Percentiles rank a stretch among this genome's conserved stretches.
These are phyloP conservation scores for Cataglyphis rosenhaueri DNA, from an alignment of 2,888 invertebrate genomes.

Conservation along the genomic window DNA sequence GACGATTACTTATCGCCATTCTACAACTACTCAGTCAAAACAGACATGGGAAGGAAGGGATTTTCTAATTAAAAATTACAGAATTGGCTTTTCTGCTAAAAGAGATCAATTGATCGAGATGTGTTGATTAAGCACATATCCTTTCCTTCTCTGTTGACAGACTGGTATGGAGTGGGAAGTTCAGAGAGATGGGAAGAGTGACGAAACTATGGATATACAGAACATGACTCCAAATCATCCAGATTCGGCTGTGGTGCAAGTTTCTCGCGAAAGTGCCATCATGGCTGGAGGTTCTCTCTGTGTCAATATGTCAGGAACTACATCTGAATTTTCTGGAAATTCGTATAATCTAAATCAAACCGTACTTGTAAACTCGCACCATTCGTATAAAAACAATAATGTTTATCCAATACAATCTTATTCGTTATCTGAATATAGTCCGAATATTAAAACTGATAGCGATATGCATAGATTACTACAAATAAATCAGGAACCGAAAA, in stretches of 20 bases:
- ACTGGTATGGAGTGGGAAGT: conserved; percentile 86
- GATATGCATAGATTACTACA: conserved; percentile 55
- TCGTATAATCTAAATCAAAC: conserved; percentile 58
- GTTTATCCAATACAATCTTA: conserved; percentile 37
- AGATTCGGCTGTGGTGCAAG: conserved; percentile 77
- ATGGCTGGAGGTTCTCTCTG: conserved; percentile 79
- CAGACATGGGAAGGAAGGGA: conserved; percentile 86
- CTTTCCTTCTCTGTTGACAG: conserved; percentile 91
- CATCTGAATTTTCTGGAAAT: conserved; percentile 60
- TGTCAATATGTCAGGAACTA: conserved; percentile 75
- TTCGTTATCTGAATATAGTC: conserved; percentile 51
- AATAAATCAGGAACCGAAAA: conserved; percentile 75
- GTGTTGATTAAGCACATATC: conserved; percentile 85
- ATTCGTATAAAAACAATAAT: conserved; percentile 52
- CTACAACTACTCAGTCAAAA: conserved; percentile 71
- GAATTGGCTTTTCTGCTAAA: conserved; percentile 80
- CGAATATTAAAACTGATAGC: conserved; percentile 47
- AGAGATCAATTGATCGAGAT: conserved; percentile 74
- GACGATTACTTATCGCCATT: conserved; percentile 57
- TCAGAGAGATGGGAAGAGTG: conserved; percentile 85
- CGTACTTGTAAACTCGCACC: conserved; percentile 44
- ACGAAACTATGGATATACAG: conserved; percentile 83
- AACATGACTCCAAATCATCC: conserved; percentile 78
- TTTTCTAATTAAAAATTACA: conserved; percentile 82
- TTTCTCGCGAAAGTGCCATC: conserved; percentile 78